These are phyloP conservation scores for Spodoptera frugiperda DNA, from an alignment of 1,140 invertebrate species.

Conservation along the genomic window DNA sequence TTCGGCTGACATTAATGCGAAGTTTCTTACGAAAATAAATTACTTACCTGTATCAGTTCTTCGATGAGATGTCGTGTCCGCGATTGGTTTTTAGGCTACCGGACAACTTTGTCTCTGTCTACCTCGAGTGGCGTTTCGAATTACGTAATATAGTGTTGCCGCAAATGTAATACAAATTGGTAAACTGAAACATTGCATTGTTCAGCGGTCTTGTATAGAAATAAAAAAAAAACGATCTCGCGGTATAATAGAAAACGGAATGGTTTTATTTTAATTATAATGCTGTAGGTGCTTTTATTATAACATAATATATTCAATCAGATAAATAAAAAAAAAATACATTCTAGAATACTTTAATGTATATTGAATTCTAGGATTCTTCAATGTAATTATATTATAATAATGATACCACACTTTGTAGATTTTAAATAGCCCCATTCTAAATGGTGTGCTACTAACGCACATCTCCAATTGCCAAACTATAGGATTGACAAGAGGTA, in stretches of 20 bases:
- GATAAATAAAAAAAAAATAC: no score
- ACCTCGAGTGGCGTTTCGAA: constrained; percentile 27
- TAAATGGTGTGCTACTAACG: no score
- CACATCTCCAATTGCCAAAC: no score
- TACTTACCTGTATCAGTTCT: constrained; percentile 69
- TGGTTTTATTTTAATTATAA: no score
- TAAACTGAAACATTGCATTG: not conserved
- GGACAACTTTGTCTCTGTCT: constrained; percentile 56
- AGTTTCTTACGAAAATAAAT: constrained; percentile 78
- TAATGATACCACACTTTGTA: no score
- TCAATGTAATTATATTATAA: no score
- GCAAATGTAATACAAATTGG: constrained; percentile 7
- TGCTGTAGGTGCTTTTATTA: no score
- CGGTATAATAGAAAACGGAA: not conserved
- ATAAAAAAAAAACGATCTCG: not conserved
- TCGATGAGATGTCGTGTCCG: constrained; percentile 52
- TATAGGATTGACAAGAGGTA: no score
- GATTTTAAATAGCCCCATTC: no score
- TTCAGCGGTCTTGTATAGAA: not conserved
- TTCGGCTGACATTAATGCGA: constrained; percentile 74
- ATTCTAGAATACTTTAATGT: no score
- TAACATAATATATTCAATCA: no score
- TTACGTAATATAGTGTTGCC: constrained; percentile 38
- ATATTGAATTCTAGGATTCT: no score
- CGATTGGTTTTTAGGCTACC: constrained; percentile 50